A percentile compares a stretch with the other conserved stretches of the same genome.
phyloP scores from a whole-genome alignment of 2,797 vertebrate genomes.

The Rhabdomys pumilio region DNA sequence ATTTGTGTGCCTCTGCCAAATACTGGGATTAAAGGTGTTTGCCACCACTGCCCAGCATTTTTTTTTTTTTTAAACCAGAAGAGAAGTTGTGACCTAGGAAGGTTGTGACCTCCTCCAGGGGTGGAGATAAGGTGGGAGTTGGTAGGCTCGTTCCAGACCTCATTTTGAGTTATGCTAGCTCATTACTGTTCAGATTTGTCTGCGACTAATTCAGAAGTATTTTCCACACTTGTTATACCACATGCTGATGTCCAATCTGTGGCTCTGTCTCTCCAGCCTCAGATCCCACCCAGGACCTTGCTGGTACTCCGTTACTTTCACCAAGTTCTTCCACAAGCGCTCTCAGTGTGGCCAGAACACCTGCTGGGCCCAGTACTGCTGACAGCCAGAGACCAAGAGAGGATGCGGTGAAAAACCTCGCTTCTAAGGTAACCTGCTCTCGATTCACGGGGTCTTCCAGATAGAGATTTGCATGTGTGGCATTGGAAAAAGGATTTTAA shows the following conservation, averaged over 20 bases:
- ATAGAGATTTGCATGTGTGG: not conserved
- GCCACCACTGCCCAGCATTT: not conserved
- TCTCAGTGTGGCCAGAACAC: constrained; percentile 87
- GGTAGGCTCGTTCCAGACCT: not conserved
- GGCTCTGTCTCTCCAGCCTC: constrained; percentile 88
- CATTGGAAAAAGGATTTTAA: constrained; percentile 50
- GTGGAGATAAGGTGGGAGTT: not conserved
- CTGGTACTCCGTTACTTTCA: constrained; percentile 93
- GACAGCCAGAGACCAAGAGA: constrained; percentile 91
- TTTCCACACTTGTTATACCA: rapidly evolving
- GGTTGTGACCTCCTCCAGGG: not conserved
- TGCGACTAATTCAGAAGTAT: not conserved
- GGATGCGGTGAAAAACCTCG: constrained; percentile 94
- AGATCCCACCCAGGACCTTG: constrained; percentile 92
- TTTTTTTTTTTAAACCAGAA: not conserved
- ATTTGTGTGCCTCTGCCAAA: not conserved
- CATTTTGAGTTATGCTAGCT: not conserved
- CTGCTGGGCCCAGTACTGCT: constrained; percentile 88
- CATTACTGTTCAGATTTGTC: not conserved
- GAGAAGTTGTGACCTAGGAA: not conserved
- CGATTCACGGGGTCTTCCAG: not conserved
- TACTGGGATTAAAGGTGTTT: not conserved
- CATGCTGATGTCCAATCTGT: not conserved
- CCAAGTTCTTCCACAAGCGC: constrained; percentile 90
- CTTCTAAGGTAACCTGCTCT: constrained; percentile 93